These are phyloP conservation scores for Pseudochirops corinnae DNA, from an alignment of 2,797 vertebrate genomes.

Conservation along the genomic window DNA sequence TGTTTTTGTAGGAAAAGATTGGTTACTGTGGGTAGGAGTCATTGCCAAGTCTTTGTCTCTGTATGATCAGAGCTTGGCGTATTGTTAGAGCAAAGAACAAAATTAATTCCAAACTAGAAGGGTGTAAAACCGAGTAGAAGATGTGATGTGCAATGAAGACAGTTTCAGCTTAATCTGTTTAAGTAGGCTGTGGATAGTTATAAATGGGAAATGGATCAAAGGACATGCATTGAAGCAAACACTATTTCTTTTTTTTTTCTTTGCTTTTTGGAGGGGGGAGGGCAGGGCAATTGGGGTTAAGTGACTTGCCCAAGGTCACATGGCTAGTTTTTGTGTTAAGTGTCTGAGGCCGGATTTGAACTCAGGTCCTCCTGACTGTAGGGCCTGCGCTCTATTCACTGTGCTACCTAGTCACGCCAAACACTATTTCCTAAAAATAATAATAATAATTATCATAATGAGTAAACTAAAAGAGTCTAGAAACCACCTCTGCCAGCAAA, in stretches of 20 bases:
- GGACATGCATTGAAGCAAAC: not conserved
- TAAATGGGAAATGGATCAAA: not conserved
- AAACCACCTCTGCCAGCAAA: not conserved
- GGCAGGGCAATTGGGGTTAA: too few relatives aligned
- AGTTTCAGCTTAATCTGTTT: not conserved
- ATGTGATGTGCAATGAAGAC: not conserved
- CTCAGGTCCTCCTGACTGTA: too few relatives aligned
- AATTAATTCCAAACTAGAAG: not conserved
- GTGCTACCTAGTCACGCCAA: too few relatives aligned
- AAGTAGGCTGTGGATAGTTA: not conserved
- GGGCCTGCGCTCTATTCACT: too few relatives aligned
- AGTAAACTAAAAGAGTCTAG: not conserved
- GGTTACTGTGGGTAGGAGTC: not conserved
- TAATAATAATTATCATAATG: not conserved
- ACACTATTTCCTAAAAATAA: not conserved
- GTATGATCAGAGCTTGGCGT: not conserved
- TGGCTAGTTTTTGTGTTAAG: too few relatives aligned
- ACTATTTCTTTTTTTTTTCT: not conserved
- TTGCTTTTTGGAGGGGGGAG: too few relatives aligned
- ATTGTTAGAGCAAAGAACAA: not conserved
- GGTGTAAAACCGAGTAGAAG: not conserved
- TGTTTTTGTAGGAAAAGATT: not conserved
- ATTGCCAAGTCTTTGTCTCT: not conserved
- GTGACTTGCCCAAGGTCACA: too few relatives aligned
- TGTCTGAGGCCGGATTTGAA: too few relatives aligned